Base-by-base conservation (phyloP, 2,888 invertebrate genomes). In the Epinotia nisella region DNA sequence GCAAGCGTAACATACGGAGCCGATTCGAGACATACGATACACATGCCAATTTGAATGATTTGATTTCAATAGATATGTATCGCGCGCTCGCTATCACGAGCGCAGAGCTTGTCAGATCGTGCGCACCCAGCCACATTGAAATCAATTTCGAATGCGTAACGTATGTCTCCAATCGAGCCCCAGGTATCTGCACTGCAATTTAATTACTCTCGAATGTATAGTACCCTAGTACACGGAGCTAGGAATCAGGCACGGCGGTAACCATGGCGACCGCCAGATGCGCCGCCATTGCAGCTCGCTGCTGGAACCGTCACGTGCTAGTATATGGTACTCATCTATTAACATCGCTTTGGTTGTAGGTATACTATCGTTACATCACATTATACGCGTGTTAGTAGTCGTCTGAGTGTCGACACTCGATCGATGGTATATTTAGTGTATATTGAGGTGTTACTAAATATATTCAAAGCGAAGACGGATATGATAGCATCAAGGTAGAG, bases 231-330 rank as follows among this genome's bases (percentile, higher is more conserved):
- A 56, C 58, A 51, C 24, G 17, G 19, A 19, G 62, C 35, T 61
- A 67, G 71, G 55, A 19, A 62, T 19, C 53, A 24, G 60, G 55
- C 61, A 19, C 77, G 86, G 81, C 83, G 86, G 91, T 91, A 81
- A 82, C 81, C 90, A 92, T 91, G 88, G 82, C 84, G 83, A 90
- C 91, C 90, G 89, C 81, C 90, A 85, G 89, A 91, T 89, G 85
- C 85, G 83, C 85, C 86, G 82, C 84, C 86, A 84, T 84, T 78
- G 80, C 81, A 77, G 78, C 81, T 78, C 84, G 85, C 84, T 83
- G 79, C 85, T 35, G 29, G 69, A 69, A 60, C 39, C 53, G 61
- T 53, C 61, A 61, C 61, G 55, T 69, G 69, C 69, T 61, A 70
- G 60, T 15, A 55, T 61, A 61, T n/a, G n/a, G n/a, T n/a, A n/a